These are phyloP conservation scores for Bellardia pandia DNA, from an alignment of 2,888 invertebrate species.

Conservation along the genomic window DNA sequence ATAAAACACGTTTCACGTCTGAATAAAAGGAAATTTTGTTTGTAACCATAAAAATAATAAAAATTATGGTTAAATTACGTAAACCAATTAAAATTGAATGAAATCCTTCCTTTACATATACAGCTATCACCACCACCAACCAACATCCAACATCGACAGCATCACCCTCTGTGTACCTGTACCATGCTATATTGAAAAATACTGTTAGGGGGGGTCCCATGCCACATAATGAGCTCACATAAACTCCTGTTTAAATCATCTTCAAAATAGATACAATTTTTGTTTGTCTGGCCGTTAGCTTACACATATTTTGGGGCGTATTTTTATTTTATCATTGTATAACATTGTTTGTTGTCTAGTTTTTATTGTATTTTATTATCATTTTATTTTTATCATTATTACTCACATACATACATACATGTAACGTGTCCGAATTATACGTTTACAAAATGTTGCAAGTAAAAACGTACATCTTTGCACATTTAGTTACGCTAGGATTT, in stretches of 20 bases:
- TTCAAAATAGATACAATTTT: constrained; percentile 39
- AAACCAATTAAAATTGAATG: constrained; percentile 72
- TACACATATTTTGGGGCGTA: constrained; percentile 60
- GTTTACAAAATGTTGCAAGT: background rate
- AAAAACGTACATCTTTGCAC: constrained; percentile 31
- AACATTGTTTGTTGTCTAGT: constrained; percentile 49
- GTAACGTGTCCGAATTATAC: constrained; percentile 17
- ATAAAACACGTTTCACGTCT: constrained; percentile 51
- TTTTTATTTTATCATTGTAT: constrained; percentile 59
- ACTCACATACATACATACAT: constrained; percentile 16
- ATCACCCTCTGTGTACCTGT: constrained; percentile 34
- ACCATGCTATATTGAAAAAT: background rate
- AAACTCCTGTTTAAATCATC: constrained; percentile 63
- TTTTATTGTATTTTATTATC: constrained; percentile 72
- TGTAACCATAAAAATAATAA: constrained; percentile 66
- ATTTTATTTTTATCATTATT: constrained; percentile 71
- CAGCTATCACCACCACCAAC: background rate
- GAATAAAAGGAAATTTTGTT: constrained; percentile 36
- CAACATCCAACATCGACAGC: constrained; percentile 4
- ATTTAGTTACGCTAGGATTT: constrained; percentile 70
- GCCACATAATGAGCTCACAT: constrained; percentile 32
- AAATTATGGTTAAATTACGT: constrained; percentile 73
- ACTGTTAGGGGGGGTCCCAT: constrained; percentile 13
- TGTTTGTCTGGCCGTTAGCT: constrained; percentile 10
- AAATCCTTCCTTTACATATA: constrained; percentile 44